phyloP scores from a whole-genome alignment of 2,888 invertebrate genomes.

The Lasioglossum marginatum region DNA sequence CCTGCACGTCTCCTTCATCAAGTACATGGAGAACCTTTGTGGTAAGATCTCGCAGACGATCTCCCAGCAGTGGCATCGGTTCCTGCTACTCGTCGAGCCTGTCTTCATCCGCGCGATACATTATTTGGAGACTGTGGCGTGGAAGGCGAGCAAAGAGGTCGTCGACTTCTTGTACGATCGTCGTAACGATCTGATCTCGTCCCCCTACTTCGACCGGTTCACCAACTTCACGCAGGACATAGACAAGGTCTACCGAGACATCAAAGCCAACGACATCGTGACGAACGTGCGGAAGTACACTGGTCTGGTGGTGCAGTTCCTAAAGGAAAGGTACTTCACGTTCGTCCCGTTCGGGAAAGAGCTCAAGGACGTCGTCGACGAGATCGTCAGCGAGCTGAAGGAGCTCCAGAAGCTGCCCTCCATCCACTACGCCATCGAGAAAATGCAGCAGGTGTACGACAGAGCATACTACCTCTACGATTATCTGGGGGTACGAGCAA shows the following conservation, averaged over 20 bases:
- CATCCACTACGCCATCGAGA: conserved; percentile 86
- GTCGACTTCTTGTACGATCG: conserved; percentile 93
- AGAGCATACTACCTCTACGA: conserved; percentile 90
- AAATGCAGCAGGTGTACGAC: conserved; percentile 87
- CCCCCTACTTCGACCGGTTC: conserved; percentile 92
- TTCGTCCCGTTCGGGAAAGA: conserved; percentile 90
- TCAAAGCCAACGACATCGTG: conserved; percentile 91
- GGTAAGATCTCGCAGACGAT: conserved; percentile 88
- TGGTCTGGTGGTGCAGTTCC: conserved; percentile 88
- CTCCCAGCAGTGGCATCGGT: conserved; percentile 90
- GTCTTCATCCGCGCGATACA: conserved; percentile 91
- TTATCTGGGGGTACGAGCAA: conserved; percentile 90
- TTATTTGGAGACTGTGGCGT: conserved; percentile 90
- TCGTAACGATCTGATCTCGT: conserved; percentile 91
- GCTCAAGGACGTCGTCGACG: conserved; percentile 87
- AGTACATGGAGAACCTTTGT: conserved; percentile 91
- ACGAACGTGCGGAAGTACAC: conserved; percentile 92
- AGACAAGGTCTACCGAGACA: conserved; percentile 91
- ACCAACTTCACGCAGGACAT: conserved; percentile 92
- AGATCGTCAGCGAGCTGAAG: conserved; percentile 88
- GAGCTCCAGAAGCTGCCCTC: conserved; percentile 88
- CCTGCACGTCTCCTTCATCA: conserved; percentile 89
- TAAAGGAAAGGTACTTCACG: conserved; percentile 89
- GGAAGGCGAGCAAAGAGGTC: conserved; percentile 90
- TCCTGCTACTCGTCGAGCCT: conserved; percentile 91